Evolutionary conservation across 2,888 invertebrate genomes (phyloP), one percentile per base, ranked within the genome.

Genomic region (Protophormia terraenovae): DNA sequence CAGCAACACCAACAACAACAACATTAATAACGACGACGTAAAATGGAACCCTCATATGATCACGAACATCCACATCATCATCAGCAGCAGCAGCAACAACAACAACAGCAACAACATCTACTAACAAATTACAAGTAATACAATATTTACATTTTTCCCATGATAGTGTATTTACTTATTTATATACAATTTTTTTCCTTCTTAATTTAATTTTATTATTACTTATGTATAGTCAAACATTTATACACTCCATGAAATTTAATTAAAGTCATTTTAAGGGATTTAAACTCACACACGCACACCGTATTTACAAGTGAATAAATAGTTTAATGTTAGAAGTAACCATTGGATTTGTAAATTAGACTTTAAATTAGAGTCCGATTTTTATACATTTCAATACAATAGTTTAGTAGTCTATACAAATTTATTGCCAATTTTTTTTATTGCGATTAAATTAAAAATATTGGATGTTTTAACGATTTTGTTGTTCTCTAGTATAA

Each of bases 41-140:
- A 91, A 90, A 92, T 92, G 91, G 91, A 92, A 91, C 92, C 92
- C 91, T 91, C 92, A 91, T 92, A 92, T 91, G 92, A 92, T 91
- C 92, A 92, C 92, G 92, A 92, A 91, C 92, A 91, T 90, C 91
- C 90, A 90, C 92, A 90, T 90, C 79, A 80, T 80, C 92, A 91
- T 90, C 92, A 90, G 90, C 91, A 91, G 89, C 78, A 75, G 41
- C 83, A 83, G 5, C 83, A 83, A 2, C 83, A 77, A 10, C 92
- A 92, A 89, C 91, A 92, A 90, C 92, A 91, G 89, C 92, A 91
- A 89, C 91, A 92, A 90, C 92, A 91, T 90, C 91, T 91, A 89
- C 91, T 91, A 91, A 91, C 92, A 92, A 92, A 92, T 92, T 92
- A 91, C 92, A 92, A 92, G 92, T 92, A 92, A 92, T 82, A 82